Evolutionary conservation across 1,140 invertebrate species (phyloP), one percentile per base, ranked within the genome.

Genomic region (Halotydeus destructor): DNA sequence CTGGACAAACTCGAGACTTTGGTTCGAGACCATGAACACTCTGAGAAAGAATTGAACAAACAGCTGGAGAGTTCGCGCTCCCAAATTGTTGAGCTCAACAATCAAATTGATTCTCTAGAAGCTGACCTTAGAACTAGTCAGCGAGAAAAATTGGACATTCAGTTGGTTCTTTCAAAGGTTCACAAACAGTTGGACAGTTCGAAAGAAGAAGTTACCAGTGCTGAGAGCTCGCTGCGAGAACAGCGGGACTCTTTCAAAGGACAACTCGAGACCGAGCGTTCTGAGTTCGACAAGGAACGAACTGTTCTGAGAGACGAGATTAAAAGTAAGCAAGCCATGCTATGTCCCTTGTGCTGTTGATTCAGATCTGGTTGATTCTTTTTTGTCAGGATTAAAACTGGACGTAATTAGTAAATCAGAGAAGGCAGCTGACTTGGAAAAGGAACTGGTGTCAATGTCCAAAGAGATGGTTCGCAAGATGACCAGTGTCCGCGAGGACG

Each of bases 61-160:
- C 21, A 47, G 24, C 27, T 44, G 4, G 12, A 3, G 4, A n/a
- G 27, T 9, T 16, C 41, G 23, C 26, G 28, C 8, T 6, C 14
- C n/a, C 35, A 32, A 26, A 11, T 47, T 5, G 16, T 22, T 0
- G 22, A 5, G 21, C 16, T 24, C 11, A 36, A 26, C n/a, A 23
- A 47, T 18, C 35, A 43, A 23, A 43, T 32, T 26, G 22, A n/a
- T 23, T 30, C 21, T 26, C 23, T 47, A 3, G 22, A 31, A 19
- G 18, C 11, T 19, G 4, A 28, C 1, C 6, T 47, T 18, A 19
- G 25, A 14, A 12, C 18, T 26, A 8, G 14, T 23, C 18, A 16
- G 5, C n/a, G 8, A 21, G 49, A 51, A 24, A 49, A 38, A 19
- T 32, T 52, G 21, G 55, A 62, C 25, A 60, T 84, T n/a, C 14